These are phyloP conservation scores for Perognathus longimembris DNA, from an alignment of 2,113 vertebrate genomes.

Conservation along the genomic window DNA sequence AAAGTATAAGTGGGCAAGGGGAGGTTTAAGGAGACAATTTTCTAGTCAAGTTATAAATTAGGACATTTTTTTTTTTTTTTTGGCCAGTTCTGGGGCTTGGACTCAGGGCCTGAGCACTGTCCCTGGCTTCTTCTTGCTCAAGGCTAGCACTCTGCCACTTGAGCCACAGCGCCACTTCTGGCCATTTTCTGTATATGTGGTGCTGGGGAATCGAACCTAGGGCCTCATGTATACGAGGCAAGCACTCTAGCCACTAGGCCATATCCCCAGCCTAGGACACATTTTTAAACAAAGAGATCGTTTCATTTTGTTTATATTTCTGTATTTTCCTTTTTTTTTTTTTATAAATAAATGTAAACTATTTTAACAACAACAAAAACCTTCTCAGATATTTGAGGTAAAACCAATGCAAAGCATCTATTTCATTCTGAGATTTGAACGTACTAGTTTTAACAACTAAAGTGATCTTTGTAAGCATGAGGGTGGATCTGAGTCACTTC, in stretches of 20 bases:
- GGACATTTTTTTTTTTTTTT: no score
- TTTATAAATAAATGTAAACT: conserved; percentile 7
- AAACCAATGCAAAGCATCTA: conserved; percentile 9
- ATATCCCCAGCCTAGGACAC: no score
- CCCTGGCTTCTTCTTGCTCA: no score
- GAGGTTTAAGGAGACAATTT: neutral
- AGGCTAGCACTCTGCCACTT: no score
- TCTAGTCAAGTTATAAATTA: neutral
- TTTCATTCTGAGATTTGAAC: conserved; percentile 19
- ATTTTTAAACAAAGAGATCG: neutral
- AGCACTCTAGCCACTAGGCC: no score
- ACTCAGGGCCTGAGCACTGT: no score
- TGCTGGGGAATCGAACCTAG: no score
- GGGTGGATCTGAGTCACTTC: neutral
- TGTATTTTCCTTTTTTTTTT: conserved; percentile 26
- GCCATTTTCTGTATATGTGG: no score
- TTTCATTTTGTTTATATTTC: neutral
- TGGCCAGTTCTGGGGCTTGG: no score
- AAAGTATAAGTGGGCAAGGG: no score
- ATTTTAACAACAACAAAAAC: conserved; percentile 1
- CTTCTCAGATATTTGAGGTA: neutral
- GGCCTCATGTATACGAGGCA: no score
- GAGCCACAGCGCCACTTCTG: no score
- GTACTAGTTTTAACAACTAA: neutral
- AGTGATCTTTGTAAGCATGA: neutral